These are phyloP conservation scores for Graptemys geographica DNA, from an alignment of 2,797 vertebrate species.

Conservation along the genomic window DNA sequence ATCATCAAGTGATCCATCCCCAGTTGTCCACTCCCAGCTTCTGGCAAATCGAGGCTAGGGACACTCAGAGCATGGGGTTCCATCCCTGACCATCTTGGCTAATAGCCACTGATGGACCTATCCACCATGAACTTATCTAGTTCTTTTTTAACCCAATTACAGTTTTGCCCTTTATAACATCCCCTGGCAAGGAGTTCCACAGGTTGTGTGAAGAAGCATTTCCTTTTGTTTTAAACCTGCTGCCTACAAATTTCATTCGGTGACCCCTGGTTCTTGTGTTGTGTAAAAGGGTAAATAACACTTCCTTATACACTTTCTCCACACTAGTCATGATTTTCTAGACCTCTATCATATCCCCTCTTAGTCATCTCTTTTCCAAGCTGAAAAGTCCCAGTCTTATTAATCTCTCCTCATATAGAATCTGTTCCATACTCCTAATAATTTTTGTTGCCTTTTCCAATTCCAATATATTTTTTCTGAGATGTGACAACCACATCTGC, in stretches of 20 bases:
- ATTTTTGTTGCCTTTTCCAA: too few relatives aligned
- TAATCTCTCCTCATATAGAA: too few relatives aligned
- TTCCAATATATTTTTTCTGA: too few relatives aligned
- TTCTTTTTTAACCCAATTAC: neutral
- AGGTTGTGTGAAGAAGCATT: neutral
- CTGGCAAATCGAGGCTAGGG: neutral
- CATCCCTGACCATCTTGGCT: neutral
- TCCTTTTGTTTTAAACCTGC: neutral
- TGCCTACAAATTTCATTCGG: neutral
- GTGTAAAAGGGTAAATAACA: neutral
- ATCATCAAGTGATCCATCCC: neutral
- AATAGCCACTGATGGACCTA: neutral
- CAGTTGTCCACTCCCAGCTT: neutral
- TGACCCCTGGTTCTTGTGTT: neutral
- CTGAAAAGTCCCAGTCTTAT: too few relatives aligned
- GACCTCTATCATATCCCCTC: too few relatives aligned
- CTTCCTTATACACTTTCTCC: neutral
- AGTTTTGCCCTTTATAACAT: neutral
- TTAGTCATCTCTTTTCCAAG: too few relatives aligned
- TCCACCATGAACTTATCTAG: neutral
- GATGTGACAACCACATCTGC: too few relatives aligned
- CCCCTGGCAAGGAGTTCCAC: neutral
- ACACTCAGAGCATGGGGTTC: neutral
- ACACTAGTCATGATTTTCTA: too few relatives aligned
- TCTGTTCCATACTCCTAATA: too few relatives aligned